phyloP scores from a whole-genome alignment of 2,888 invertebrate species.

The Arctia plantaginis region DNA sequence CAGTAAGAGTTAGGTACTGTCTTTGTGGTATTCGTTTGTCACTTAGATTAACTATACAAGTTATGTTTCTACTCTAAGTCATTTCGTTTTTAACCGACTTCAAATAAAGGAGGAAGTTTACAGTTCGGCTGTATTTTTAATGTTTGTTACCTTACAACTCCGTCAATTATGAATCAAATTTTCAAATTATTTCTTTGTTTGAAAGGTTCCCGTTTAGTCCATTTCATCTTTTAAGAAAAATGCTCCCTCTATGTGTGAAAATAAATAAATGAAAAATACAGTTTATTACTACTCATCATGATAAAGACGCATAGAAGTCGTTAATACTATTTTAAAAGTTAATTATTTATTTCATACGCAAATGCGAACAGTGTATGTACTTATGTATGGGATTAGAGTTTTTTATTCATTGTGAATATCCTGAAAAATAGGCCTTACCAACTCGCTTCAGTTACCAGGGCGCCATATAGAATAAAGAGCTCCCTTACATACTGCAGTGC shows the following conservation, averaged over 20 bases:
- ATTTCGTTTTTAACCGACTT: background rate
- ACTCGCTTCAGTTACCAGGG: conserved; percentile 18
- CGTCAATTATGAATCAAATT: too few species aligned
- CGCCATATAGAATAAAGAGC: conserved; percentile 15
- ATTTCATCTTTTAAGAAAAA: too few species aligned
- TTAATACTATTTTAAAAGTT: background rate
- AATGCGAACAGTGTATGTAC: too few species aligned
- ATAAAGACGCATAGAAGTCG: background rate
- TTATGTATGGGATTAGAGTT: background rate
- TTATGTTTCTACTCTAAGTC: background rate
- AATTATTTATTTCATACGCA: too few species aligned
- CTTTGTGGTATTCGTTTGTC: background rate
- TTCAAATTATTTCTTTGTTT: too few species aligned
- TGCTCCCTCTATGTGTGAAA: too few species aligned
- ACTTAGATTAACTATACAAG: background rate
- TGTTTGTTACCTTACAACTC: too few species aligned
- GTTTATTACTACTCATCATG: background rate
- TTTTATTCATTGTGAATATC: background rate
- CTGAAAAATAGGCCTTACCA: conserved; percentile 2
- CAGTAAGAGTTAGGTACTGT: background rate
- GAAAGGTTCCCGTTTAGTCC: too few species aligned
- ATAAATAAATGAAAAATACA: too few species aligned
- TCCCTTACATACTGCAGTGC: conserved; percentile 13
- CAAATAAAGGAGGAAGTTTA: background rate
- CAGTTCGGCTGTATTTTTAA: too few species aligned